Percentiles rank a stretch among this genome's conserved stretches.
phyloP scores from a whole-genome alignment of 2,113 vertebrate species.

The Elephas maximus region DNA sequence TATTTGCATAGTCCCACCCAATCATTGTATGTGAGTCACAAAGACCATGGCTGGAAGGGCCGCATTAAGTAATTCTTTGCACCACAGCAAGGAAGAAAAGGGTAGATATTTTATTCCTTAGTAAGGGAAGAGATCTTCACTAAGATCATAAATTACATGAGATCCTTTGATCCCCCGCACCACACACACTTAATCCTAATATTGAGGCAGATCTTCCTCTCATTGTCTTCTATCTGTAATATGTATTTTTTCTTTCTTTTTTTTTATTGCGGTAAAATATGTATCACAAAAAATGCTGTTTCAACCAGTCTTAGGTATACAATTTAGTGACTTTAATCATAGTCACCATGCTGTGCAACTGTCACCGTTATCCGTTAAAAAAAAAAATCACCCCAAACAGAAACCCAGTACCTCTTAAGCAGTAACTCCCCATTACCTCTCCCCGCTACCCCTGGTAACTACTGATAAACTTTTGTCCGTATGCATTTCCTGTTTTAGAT shows the following conservation, averaged over 20 bases:
- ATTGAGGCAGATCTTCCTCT: background rate
- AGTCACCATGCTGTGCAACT: background rate
- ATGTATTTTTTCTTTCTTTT: background rate
- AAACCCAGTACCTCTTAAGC: background rate
- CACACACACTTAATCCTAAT: background rate
- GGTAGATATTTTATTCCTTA: background rate
- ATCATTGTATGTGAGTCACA: too few species aligned
- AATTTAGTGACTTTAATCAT: background rate
- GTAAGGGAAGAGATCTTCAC: background rate
- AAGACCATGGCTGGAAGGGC: too few species aligned
- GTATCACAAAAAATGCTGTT: background rate
- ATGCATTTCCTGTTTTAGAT: background rate
- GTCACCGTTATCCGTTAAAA: background rate
- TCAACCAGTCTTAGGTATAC: background rate
- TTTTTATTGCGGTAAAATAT: background rate
- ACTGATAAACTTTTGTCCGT: background rate
- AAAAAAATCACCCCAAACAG: background rate
- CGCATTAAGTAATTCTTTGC: too few species aligned
- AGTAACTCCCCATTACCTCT: background rate
- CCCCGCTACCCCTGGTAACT: background rate
- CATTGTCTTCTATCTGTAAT: slow-evolving; percentile 8
- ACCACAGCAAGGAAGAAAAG: background rate
- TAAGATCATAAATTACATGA: slow-evolving; percentile 6
- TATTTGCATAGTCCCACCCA: too few species aligned
- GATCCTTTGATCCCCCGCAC: background rate